Evolutionary conservation across 37 sponge, comb jelly and placozoan genomes (phyloP).

Genomic region (Chondrilla cf. caribensis): DNA sequence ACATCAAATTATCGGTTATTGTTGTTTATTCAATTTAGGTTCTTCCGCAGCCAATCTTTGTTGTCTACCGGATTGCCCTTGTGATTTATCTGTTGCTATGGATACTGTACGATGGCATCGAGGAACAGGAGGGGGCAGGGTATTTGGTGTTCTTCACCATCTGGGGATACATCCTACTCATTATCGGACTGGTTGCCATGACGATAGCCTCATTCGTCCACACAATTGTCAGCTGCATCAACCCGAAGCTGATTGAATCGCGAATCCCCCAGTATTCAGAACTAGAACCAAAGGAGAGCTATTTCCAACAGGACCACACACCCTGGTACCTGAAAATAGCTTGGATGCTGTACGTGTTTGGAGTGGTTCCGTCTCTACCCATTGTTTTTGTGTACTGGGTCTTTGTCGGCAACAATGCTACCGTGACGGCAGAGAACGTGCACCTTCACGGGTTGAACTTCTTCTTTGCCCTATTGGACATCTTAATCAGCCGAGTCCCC

Average conservation of each 20-base stretch:
- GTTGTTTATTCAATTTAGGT: conserved; percentile 29
- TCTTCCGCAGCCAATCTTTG: conserved; percentile 52
- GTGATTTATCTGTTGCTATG: conserved; percentile 32
- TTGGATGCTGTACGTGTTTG: conserved; percentile 47
- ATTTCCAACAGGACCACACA: conserved; percentile 35
- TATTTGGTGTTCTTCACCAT: conserved; percentile 51
- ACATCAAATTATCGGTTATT: too few species aligned
- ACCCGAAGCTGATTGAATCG: neutral
- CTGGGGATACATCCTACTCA: conserved; percentile 14
- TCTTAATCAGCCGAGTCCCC: conserved; percentile 44
- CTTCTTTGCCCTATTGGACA: conserved; percentile 35
- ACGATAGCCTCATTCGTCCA: neutral
- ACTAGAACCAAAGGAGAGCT: neutral
- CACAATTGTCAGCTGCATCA: neutral
- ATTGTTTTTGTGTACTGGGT: conserved; percentile 38
- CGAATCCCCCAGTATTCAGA: too few species aligned
- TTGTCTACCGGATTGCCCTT: conserved; percentile 31
- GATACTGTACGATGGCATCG: conserved; percentile 16
- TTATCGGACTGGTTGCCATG: neutral
- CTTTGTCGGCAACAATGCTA: neutral
- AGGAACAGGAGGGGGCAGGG: neutral
- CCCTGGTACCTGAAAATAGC: conserved; percentile 41
- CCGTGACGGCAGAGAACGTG: neutral
- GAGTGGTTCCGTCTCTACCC: neutral
- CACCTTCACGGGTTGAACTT: conserved; percentile 57